Evolutionary conservation across 2,888 invertebrate species (phyloP).

Genomic region (Venustoraphidia nigricollis): DNA sequence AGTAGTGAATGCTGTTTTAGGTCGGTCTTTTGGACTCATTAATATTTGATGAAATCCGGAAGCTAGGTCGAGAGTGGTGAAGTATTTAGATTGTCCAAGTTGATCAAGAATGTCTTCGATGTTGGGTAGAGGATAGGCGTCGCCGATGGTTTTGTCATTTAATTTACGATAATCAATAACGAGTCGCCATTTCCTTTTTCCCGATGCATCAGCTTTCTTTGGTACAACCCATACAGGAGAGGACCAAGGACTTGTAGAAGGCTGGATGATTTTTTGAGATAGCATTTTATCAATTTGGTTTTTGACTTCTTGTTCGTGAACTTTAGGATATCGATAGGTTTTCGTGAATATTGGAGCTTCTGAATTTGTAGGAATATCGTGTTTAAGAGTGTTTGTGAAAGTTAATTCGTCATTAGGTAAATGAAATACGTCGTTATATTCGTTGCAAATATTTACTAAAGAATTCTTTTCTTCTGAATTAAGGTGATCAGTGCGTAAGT

Average conservation of each 20-base stretch:
- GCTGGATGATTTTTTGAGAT: slow-evolving; percentile 16
- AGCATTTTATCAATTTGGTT: slow-evolving; percentile 18
- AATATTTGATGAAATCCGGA: slow-evolving; percentile 23
- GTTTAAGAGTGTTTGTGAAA: slow-evolving; percentile 15
- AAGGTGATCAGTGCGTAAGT: slow-evolving; percentile 9
- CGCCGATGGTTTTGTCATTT: slow-evolving; percentile 22
- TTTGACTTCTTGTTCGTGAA: slow-evolving; percentile 20
- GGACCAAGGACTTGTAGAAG: slow-evolving; percentile 11
- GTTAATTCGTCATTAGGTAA: slow-evolving; percentile 8
- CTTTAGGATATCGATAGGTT: slow-evolving; percentile 21
- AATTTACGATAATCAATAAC: slow-evolving; percentile 23
- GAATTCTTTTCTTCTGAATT: slow-evolving; percentile 13
- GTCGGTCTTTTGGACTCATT: slow-evolving; percentile 15
- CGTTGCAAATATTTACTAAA: slow-evolving; percentile 6
- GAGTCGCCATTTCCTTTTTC: slow-evolving; percentile 18
- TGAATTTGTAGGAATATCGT: slow-evolving; percentile 18
- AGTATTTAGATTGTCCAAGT: slow-evolving; percentile 21
- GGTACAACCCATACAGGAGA: slow-evolving; percentile 16
- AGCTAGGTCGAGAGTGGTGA: slow-evolving; percentile 22
- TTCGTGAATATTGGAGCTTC: slow-evolving; percentile 18
- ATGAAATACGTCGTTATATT: slow-evolving; percentile 16
- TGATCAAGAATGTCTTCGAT: slow-evolving; percentile 22
- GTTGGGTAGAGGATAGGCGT: slow-evolving; percentile 21
- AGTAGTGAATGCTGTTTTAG: slow-evolving; percentile 22
- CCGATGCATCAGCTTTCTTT: slow-evolving; percentile 18